Percentiles rank a stretch among this genome's conserved stretches.
phyloP scores from a whole-genome alignment of 2,113 vertebrate genomes.

The Felis chaus region DNA sequence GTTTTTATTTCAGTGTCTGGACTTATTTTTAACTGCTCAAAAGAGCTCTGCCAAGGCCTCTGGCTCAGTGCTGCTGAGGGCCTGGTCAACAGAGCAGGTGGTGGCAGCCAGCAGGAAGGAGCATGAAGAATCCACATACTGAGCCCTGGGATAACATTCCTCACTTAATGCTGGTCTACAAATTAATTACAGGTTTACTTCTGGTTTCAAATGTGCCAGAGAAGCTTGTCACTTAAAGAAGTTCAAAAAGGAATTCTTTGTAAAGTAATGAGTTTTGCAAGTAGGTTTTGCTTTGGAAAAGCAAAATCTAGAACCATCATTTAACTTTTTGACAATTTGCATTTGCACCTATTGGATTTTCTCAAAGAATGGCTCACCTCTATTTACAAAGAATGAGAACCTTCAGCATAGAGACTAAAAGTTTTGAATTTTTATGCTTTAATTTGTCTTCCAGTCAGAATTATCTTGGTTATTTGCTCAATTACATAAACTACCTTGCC shows the following conservation, averaged over 20 bases:
- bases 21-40: conserved; percentile 52
- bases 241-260: neutral
- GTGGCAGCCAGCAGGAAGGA: neutral
- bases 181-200: neutral
- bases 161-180: neutral
- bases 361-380: neutral
- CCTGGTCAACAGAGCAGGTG: neutral
- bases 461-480: neutral
- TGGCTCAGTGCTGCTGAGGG: neutral
- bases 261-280: neutral
- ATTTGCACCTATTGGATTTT: neutral
- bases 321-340: conserved; percentile 15
- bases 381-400: neutral
- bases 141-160: neutral
- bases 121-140: neutral
- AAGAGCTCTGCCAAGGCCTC: neutral
- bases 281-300: conserved; percentile 1
- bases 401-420: neutral
- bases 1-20: conserved; percentile 6
- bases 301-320: neutral
- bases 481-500: neutral
- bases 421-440: neutral
- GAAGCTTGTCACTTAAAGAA: neutral
- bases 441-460: conserved; percentile 1
- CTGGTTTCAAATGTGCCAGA: neutral